Conservation (phyloP, 1,140 invertebrate genomes). For the Drosophila bocki region DNA sequence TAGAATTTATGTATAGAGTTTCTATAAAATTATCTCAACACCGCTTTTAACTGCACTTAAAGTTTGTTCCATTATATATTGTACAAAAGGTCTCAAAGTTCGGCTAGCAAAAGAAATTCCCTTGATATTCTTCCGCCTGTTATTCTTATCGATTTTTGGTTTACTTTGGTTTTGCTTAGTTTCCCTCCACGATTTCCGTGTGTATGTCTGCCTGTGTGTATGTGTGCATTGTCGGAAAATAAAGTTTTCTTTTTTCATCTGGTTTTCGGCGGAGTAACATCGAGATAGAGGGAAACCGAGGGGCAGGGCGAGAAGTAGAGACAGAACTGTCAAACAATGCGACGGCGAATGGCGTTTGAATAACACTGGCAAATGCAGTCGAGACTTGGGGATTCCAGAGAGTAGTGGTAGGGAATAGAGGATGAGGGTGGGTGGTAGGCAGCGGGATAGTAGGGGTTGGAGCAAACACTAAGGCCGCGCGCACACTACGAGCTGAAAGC, state of each 20-base stretch:
- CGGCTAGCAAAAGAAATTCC: slow-evolving; percentile 2
- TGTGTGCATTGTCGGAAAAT: slow-evolving; percentile 32
- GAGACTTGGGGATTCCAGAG: slow-evolving; percentile 12
- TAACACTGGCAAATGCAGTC: slow-evolving; percentile 74
- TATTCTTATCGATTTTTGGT: slow-evolving; percentile 78
- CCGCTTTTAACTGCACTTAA: not conserved
- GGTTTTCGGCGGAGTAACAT: slow-evolving; percentile 14
- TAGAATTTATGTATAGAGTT: not conserved
- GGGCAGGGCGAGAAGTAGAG: slow-evolving; percentile 19
- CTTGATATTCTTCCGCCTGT: slow-evolving; percentile 48
- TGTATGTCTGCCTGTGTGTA: slow-evolving; percentile 2
- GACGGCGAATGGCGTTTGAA: slow-evolving; percentile 69
- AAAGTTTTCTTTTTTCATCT: slow-evolving; percentile 50
- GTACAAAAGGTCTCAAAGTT: slow-evolving; percentile 12
- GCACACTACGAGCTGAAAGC: too few relatives aligned
- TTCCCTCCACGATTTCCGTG: slow-evolving; percentile 17
- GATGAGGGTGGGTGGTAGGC: not conserved
- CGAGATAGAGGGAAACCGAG: not conserved
- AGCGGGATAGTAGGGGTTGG: not conserved
- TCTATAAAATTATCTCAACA: not conserved
- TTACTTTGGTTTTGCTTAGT: slow-evolving; percentile 54
- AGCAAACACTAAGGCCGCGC: too few relatives aligned
- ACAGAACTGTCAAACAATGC: slow-evolving; percentile 74
- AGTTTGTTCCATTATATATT: slow-evolving; percentile 1
- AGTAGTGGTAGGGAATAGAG: not conserved